These are phyloP conservation scores for Sylvietta virens DNA, from an alignment of 2,113 vertebrate species.

Conservation along the genomic window DNA sequence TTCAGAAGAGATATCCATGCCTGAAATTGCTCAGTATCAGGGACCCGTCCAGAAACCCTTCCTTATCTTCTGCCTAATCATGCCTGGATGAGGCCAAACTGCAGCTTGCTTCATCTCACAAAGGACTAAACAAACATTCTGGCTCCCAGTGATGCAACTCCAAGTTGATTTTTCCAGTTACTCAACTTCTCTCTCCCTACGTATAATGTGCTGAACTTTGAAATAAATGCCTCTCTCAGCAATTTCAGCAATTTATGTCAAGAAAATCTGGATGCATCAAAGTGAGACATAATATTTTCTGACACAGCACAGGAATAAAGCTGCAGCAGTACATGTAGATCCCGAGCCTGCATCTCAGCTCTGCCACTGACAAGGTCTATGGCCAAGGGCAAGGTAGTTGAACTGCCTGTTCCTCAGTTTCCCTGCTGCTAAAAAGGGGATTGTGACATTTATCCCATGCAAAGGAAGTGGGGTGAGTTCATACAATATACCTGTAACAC, in stretches of 20 bases:
- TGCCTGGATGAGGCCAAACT: slow-evolving; percentile 50
- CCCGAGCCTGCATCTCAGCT: not conserved
- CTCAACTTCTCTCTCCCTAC: slow-evolving; percentile 45
- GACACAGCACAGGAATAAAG: slow-evolving; percentile 52
- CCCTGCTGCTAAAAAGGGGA: not conserved
- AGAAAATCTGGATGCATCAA: slow-evolving; percentile 61
- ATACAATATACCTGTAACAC: not conserved
- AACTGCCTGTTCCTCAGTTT: slow-evolving; percentile 12
- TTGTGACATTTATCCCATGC: not conserved
- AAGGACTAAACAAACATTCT: slow-evolving; percentile 65
- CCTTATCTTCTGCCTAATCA: slow-evolving; percentile 46
- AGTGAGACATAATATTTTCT: slow-evolving; percentile 50
- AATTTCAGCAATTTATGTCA: slow-evolving; percentile 60
- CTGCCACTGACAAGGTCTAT: slow-evolving; percentile 2
- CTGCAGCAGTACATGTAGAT: slow-evolving; percentile 11
- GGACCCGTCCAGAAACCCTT: not conserved
- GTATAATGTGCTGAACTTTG: slow-evolving; percentile 49
- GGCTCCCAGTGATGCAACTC: slow-evolving; percentile 49
- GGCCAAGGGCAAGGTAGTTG: slow-evolving; percentile 27
- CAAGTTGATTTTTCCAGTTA: slow-evolving; percentile 68
- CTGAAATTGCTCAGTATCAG: not conserved
- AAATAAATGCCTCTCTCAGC: slow-evolving; percentile 62
- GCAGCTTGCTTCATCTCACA: slow-evolving; percentile 57
- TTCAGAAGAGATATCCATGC: not conserved
- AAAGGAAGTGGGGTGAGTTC: not conserved